Evolutionary conservation across 2,888 invertebrate species (phyloP).

Genomic region (Sarcophaga caerulescens): DNA sequence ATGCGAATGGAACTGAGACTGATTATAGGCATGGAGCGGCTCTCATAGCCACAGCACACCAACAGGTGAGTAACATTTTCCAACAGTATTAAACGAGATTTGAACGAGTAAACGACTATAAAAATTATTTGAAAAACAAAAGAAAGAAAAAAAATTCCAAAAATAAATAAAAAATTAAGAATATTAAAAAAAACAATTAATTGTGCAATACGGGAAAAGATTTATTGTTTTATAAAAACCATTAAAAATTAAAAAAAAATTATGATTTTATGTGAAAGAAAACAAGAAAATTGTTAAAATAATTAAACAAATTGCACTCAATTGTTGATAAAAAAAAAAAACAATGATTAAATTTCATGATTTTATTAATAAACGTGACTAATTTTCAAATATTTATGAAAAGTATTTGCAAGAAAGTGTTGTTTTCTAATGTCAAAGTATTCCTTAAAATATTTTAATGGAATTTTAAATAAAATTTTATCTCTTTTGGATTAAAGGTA

Average conservation of each 20-base stretch:
- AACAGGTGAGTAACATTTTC: slow-evolving; percentile 64
- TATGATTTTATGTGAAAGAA: not conserved
- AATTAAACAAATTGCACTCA: not conserved
- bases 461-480: slow-evolving; percentile 8
- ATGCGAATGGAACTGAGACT: slow-evolving; percentile 44
- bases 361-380: slow-evolving; percentile 22
- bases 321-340: not conserved
- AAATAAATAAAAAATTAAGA: not conserved
- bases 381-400: not conserved
- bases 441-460: not conserved
- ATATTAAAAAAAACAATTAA: not conserved
- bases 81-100: slow-evolving; percentile 65
- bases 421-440: not conserved
- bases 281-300: not conserved
- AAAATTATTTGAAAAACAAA: not conserved
- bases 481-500: slow-evolving; percentile 18
- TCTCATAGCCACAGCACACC: slow-evolving; percentile 23
- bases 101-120: slow-evolving; percentile 46
- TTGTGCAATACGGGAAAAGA: not conserved
- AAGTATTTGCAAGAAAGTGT: not conserved
- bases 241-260: no score
- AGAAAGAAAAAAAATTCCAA: not conserved
- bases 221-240: not conserved
- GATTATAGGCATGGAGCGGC: slow-evolving; percentile 16
- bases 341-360: not conserved